Conservation (phyloP, 2,797 vertebrate species). For the Sebastes matsubarae region DNA sequence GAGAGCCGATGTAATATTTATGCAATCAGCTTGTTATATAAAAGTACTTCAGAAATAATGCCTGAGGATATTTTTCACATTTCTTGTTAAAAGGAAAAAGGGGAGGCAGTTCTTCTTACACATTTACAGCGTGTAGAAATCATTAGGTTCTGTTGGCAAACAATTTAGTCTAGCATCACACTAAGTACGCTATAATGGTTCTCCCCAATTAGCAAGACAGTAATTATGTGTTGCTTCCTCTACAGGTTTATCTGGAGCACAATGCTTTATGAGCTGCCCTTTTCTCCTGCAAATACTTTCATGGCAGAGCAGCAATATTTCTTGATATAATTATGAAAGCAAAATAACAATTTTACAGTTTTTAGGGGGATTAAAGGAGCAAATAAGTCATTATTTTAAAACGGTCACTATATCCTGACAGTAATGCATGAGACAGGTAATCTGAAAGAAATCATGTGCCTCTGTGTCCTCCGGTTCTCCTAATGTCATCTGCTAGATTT, state of each 20-base stretch:
- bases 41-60: constrained; percentile 67
- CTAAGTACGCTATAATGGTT: constrained; percentile 65
- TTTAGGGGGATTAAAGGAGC: background rate
- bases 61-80: constrained; percentile 66
- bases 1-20: constrained; percentile 64
- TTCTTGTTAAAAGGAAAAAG: constrained; percentile 64
- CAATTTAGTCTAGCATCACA: constrained; percentile 62
- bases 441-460: too few species aligned
- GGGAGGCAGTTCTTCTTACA: constrained; percentile 49
- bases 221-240: constrained; percentile 73
- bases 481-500: too few species aligned
- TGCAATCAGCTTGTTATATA: constrained; percentile 67
- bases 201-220: constrained; percentile 72
- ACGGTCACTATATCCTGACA: too few species aligned
- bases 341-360: constrained; percentile 2
- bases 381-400: too few species aligned
- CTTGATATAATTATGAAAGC: constrained; percentile 4
- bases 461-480: too few species aligned
- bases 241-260: constrained; percentile 48
- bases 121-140: constrained; percentile 68
- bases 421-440: too few species aligned
- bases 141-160: constrained; percentile 72
- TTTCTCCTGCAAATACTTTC: constrained; percentile 32
- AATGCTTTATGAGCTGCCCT: constrained; percentile 27
- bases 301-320: constrained; percentile 2